Conservation (phyloP, 2,113 vertebrate species). For the Lanius ludovicianus region DNA sequence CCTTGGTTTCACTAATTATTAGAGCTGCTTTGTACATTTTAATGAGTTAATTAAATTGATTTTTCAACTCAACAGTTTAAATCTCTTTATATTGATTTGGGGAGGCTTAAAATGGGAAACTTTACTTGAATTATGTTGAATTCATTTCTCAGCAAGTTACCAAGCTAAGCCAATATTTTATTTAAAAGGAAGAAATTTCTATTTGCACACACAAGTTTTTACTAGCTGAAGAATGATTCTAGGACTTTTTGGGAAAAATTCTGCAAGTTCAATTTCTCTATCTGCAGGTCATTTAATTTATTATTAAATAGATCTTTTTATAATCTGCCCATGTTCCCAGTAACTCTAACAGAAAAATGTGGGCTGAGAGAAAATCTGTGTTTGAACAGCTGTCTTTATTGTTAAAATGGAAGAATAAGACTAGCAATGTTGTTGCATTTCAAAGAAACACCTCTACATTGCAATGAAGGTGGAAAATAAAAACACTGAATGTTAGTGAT, state of each 20-base stretch:
- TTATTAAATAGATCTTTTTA: background rate
- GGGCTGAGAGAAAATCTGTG: background rate
- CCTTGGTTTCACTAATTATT: background rate
- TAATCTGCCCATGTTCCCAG: rapidly evolving
- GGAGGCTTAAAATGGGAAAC: background rate
- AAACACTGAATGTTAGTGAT: background rate
- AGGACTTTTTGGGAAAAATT: rapidly evolving
- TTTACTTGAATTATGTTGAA: background rate
- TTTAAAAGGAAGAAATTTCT: background rate
- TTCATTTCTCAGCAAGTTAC: background rate
- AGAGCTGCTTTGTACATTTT: background rate
- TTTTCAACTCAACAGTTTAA: background rate
- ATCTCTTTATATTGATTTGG: background rate
- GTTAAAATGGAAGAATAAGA: background rate
- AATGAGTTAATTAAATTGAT: background rate
- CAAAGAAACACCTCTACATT: background rate
- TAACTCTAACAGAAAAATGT: background rate
- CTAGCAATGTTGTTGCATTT: background rate
- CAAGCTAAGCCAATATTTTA: background rate
- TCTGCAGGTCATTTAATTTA: background rate
- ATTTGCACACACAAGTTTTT: background rate
- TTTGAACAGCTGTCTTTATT: background rate
- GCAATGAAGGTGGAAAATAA: background rate
- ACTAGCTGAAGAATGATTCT: background rate
- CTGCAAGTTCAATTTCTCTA: background rate